These are phyloP conservation scores for Anastrepha ludens DNA, from an alignment of 1,140 invertebrate species.

Conservation along the genomic window DNA sequence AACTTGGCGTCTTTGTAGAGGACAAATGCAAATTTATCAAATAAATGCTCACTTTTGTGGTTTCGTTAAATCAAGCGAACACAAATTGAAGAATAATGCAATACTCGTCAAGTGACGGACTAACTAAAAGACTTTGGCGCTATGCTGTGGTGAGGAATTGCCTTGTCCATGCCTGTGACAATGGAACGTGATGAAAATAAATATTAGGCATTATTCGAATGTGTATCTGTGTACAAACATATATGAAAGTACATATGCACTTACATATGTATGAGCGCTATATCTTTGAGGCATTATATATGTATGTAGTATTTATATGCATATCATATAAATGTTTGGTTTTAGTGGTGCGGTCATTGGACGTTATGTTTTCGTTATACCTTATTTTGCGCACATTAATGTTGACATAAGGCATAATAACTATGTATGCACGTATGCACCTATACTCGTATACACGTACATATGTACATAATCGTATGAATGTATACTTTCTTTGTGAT, in stretches of 20 bases:
- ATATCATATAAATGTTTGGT: too few relatives aligned
- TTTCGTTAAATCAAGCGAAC: conserved; percentile 39
- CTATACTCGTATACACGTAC: too few relatives aligned
- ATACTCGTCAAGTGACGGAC: conserved; percentile 1
- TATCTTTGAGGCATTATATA: background rate
- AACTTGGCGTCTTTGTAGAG: background rate
- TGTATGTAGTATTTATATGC: background rate
- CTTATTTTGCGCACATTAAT: background rate
- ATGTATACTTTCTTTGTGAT: background rate
- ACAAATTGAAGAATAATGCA: conserved; percentile 33
- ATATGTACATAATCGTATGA: background rate
- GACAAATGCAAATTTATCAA: conserved; percentile 36
- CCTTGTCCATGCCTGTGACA: background rate
- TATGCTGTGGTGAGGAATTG: background rate
- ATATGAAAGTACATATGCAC: too few relatives aligned
- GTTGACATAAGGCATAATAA: too few relatives aligned
- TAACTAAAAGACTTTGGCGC: conserved; percentile 14
- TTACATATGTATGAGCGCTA: background rate
- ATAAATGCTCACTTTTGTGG: conserved; percentile 42
- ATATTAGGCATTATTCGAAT: background rate
- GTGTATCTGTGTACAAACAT: background rate
- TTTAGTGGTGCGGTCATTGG: conserved; percentile 35
- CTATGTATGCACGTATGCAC: too few relatives aligned
- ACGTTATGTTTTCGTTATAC: background rate
- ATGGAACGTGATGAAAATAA: conserved; percentile 48